Evolutionary conservation across 2,797 vertebrate genomes (phyloP).

Genomic region (Pipistrellus pygmaeus): DNA sequence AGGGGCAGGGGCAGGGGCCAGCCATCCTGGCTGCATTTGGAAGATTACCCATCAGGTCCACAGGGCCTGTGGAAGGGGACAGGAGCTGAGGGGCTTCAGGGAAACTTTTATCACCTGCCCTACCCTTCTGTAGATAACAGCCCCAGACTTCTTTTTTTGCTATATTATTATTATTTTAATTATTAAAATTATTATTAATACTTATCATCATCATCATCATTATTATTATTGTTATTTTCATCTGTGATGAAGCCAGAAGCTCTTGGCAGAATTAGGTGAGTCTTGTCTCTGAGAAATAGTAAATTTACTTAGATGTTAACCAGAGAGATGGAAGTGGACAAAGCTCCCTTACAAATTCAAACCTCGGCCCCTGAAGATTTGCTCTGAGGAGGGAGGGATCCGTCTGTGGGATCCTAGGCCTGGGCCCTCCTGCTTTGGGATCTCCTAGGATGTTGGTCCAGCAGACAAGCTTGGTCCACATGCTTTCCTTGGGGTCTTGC

Average conservation of each 20-base stretch:
- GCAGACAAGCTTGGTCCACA: background rate
- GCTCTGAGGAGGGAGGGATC: background rate
- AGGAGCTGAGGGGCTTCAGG: background rate
- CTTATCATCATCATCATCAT: too few relatives aligned
- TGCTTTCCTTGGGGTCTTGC: background rate
- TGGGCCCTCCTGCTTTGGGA: background rate
- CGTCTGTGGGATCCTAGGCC: rapidly evolving
- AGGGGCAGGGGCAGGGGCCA: background rate
- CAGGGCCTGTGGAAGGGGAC: background rate
- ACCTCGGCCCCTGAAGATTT: background rate
- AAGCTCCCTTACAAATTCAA: background rate
- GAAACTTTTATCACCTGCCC: background rate
- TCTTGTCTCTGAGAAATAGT: background rate
- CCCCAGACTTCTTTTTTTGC: background rate
- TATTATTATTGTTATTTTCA: background rate
- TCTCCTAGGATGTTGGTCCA: background rate
- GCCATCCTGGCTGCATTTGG: background rate
- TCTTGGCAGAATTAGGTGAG: background rate
- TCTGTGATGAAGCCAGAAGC: background rate
- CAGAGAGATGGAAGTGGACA: background rate
- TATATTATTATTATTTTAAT: background rate
- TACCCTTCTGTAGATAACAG: background rate
- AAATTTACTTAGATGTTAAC: background rate
- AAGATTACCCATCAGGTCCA: background rate
- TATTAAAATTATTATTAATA: too few relatives aligned